Percentiles rank a stretch among this genome's conserved stretches.
phyloP scores from a whole-genome alignment of 2,888 invertebrate genomes.

The Amiota mariae region DNA sequence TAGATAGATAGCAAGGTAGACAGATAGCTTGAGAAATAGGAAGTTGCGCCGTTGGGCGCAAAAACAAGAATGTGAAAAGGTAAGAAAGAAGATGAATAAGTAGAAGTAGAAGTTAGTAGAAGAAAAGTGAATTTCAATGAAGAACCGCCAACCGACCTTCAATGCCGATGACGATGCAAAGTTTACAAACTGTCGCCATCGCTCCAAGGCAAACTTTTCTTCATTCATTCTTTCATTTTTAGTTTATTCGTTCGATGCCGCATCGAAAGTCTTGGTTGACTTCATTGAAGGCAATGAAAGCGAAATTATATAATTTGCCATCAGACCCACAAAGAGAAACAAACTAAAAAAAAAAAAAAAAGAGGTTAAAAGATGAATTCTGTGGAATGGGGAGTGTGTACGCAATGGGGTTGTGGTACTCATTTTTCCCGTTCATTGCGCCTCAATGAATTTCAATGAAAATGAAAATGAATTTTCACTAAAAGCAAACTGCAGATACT shows the following conservation, averaged over 20 bases:
- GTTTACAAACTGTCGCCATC: conserved; percentile 14
- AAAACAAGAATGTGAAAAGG: conserved; percentile 7
- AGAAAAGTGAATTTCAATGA: conserved; percentile 51
- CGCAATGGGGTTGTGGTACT: conserved; percentile 42
- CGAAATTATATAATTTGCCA: conserved; percentile 59
- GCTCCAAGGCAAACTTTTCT: neutral
- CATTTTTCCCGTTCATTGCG: conserved; percentile 53
- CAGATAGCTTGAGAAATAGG: neutral
- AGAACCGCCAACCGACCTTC: conserved; percentile 8
- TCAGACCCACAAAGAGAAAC: conserved; percentile 33
- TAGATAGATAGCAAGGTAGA: no score
- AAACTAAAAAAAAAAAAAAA: neutral
- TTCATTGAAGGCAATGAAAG: conserved; percentile 45
- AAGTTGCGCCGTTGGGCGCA: conserved; percentile 39
- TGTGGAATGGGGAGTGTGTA: conserved; percentile 21
- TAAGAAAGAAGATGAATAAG: no score
- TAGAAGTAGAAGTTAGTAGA: neutral
- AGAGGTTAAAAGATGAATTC: neutral
- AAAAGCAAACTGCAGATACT: conserved; percentile 43
- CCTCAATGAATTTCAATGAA: conserved; percentile 65
- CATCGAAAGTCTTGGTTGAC: neutral
- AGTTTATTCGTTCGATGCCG: neutral
- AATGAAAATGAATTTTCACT: conserved; percentile 67
- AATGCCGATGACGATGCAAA: conserved; percentile 15
- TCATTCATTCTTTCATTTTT: neutral